Percentiles rank a stretch among this genome's conserved stretches.
These are phyloP conservation scores for Didymodactylos carnosus DNA, from an alignment of 2,888 invertebrate genomes.

Conservation along the genomic window DNA sequence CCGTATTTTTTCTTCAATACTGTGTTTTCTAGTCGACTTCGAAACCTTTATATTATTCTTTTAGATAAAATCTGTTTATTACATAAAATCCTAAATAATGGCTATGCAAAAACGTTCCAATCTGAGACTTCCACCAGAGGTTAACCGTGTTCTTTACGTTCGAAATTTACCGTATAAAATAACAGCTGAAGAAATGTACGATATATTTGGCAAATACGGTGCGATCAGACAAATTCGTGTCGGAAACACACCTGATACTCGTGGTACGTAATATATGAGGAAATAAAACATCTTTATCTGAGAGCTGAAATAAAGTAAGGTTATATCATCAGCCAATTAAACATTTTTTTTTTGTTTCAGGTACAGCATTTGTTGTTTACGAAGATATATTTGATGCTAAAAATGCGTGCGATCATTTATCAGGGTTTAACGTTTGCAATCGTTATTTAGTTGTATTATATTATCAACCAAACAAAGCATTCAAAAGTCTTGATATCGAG, in stretches of 20 bases:
- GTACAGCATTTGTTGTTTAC: conserved; percentile 91
- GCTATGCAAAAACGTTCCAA: conserved; percentile 13
- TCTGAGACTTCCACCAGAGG: conserved; percentile 76
- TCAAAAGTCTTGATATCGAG: conserved; percentile 8
- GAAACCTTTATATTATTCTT: too few relatives aligned
- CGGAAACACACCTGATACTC: conserved; percentile 11
- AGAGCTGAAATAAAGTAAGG: too few relatives aligned
- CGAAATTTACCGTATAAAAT: conserved; percentile 96
- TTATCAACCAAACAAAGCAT: conserved; percentile 47
- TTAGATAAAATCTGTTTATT: too few relatives aligned
- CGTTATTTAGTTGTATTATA: conserved; percentile 90
- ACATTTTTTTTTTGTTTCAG: neutral
- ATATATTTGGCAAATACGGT: conserved; percentile 99
- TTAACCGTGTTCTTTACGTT: conserved; percentile 83
- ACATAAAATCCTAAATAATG: too few relatives aligned
- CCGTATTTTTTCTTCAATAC: too few relatives aligned
- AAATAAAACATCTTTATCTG: too few relatives aligned
- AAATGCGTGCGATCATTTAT: conserved; percentile 95
- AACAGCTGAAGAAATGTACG: conserved; percentile 98
- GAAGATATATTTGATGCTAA: conserved; percentile 99
- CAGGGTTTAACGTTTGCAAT: conserved; percentile 96
- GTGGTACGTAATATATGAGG: conserved; percentile 45
- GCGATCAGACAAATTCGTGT: conserved; percentile 93
- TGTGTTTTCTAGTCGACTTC: too few relatives aligned
- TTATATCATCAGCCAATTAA: too few relatives aligned